A percentile compares a stretch with the other conserved stretches of the same genome.
Evolutionary conservation across 2,888 invertebrate genomes (phyloP).

Genomic region (Ectemnius lituratus): DNA sequence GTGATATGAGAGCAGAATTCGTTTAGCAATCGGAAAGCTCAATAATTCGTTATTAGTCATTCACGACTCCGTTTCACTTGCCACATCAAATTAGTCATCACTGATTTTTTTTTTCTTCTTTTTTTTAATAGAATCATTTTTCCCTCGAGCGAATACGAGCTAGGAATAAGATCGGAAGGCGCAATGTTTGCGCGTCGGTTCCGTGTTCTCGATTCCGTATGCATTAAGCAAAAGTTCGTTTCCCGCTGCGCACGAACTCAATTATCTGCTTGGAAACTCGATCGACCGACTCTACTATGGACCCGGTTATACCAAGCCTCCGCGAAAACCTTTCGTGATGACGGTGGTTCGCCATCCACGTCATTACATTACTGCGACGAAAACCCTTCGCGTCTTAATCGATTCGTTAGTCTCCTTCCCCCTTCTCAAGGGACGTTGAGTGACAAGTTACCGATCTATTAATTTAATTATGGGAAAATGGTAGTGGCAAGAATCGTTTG

Average conservation of each 20-base stretch:
- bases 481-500: too few species aligned
- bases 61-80: too few species aligned
- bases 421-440: too few species aligned
- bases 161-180: background rate
- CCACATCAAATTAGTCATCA: too few species aligned
- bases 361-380: background rate
- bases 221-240: constrained; percentile 2
- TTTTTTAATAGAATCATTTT: background rate
- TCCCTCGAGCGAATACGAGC: background rate
- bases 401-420: background rate
- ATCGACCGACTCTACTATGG: background rate
- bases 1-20: background rate
- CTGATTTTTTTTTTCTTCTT: background rate
- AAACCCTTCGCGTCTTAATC: background rate
- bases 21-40: background rate
- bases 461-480: too few species aligned
- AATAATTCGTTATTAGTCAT: background rate
- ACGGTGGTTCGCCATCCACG: background rate
- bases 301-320: background rate
- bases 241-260: constrained; percentile 1
- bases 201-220: background rate
- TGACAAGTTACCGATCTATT: too few species aligned
- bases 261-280: constrained; percentile 6
- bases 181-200: background rate
- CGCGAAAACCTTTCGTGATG: background rate